Evolutionary conservation across 2,113 vertebrate species (phyloP), one percentile per base, ranked within the genome.

Genomic region (Ariopsis seemanni): DNA sequence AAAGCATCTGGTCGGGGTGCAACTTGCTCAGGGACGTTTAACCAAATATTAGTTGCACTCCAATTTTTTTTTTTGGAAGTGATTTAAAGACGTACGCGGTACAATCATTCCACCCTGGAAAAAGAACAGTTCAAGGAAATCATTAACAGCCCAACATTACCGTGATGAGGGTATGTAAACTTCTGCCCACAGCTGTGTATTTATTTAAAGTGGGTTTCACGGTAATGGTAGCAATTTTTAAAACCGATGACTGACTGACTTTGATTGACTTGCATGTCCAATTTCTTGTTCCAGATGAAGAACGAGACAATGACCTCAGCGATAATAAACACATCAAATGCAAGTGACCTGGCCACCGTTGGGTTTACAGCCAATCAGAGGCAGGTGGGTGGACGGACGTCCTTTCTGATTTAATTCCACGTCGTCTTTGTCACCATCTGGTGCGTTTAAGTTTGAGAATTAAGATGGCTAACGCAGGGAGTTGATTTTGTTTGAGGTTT

Each of bases 341-440:
- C 80, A 52, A 53, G 9, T 34, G 86, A 87, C 27, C 25, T 57
- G 65, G 30, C 57, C 9, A 74, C 69, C 10, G 1, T 53, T 42
- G 86, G 69, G 0, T 87, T 87, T 42, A 87, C 86, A 53, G 86
- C 69, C 69, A 83, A 25, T 77, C 86, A 87, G 80, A 87, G 48
- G 42, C 80, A 83, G 86, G 86, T 83, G 7, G 15, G 79, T 87
- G 14, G 30, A 52, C 48, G 8, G 30, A 52, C 48, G 30, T 71
- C 3, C 7, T 84, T 84, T 71, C 6, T 3, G 7, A 42, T 50
- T 15, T 14, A 52, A 75, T 75, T 52, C 72, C 42, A 50, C 52
- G 6, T 15, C 52, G 7, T 20, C 4, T 75, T 75, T 42, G 17
- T 0, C 15, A 14, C 55, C 25, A 15, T 20, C 14, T 57, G 77